These are phyloP conservation scores for Aethes cnicana DNA, from an alignment of 2,888 invertebrate genomes.

Conservation along the genomic window DNA sequence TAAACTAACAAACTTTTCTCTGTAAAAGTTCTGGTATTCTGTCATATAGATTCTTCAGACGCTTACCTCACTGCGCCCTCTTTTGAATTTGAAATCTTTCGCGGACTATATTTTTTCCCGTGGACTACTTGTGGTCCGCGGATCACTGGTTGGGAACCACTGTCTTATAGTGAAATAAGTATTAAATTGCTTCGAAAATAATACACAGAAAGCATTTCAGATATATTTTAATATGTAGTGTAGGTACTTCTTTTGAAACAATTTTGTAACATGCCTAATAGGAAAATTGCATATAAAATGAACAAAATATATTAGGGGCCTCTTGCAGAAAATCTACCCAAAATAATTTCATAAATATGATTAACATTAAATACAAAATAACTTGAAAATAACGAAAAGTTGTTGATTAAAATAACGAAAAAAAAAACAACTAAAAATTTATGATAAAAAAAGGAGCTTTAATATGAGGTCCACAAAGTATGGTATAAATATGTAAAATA, in stretches of 20 bases:
- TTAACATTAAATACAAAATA: conserved; percentile 19
- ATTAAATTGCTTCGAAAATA: too few relatives aligned
- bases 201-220: conserved; percentile 7
- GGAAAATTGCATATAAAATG: conserved; percentile 14
- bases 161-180: too few relatives aligned
- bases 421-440: neutral
- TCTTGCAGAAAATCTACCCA: conserved; percentile 12
- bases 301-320: conserved; percentile 16
- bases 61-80: too few relatives aligned
- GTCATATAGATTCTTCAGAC: too few relatives aligned
- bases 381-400: conserved; percentile 19
- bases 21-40: too few relatives aligned
- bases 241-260: conserved; percentile 17
- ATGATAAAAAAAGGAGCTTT: conserved; percentile 2
- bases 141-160: too few relatives aligned
- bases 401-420: conserved; percentile 12
- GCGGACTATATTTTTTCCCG: too few relatives aligned
- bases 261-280: neutral
- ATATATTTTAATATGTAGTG: conserved; percentile 19
- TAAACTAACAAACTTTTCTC: too few relatives aligned
- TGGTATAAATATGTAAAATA: conserved; percentile 9
- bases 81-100: too few relatives aligned
- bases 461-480: conserved; percentile 12
- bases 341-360: neutral
- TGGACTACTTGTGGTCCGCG: too few relatives aligned